Conservation (phyloP, 2,888 invertebrate species). For the Nysson spinosus region DNA sequence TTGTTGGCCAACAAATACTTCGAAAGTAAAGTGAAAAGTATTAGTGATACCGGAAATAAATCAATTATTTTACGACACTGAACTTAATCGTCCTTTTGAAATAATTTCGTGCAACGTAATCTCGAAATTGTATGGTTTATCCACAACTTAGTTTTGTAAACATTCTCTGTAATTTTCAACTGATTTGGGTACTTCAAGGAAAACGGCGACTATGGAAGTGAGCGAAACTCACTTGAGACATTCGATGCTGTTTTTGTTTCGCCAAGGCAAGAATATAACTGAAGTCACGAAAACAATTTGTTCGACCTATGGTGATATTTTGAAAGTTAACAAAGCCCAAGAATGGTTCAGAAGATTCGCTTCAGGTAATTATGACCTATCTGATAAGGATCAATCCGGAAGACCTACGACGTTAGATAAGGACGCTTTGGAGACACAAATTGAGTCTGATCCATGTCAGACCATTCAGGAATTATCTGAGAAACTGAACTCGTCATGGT, state of each 20-base stretch:
- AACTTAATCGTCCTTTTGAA: neutral
- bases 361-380: neutral
- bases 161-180: neutral
- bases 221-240: neutral
- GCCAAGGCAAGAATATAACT: neutral
- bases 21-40: no score
- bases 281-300: neutral
- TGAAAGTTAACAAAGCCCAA: slow-evolving; percentile 6
- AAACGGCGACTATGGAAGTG: neutral
- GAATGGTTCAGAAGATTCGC: neutral
- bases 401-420: neutral
- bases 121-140: neutral
- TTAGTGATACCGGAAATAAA: neutral
- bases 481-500: neutral
- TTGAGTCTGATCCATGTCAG: neutral
- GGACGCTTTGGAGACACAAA: neutral
- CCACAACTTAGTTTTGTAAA: neutral
- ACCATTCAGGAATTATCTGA: neutral
- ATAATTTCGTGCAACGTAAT: neutral
- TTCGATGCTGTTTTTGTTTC: neutral
- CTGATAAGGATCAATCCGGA: neutral
- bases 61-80: neutral
- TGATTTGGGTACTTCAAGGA: no score
- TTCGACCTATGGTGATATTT: neutral
- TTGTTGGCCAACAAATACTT: no score